Conservation (phyloP, 2,113 vertebrate genomes). For the Chaetops frenatus region DNA sequence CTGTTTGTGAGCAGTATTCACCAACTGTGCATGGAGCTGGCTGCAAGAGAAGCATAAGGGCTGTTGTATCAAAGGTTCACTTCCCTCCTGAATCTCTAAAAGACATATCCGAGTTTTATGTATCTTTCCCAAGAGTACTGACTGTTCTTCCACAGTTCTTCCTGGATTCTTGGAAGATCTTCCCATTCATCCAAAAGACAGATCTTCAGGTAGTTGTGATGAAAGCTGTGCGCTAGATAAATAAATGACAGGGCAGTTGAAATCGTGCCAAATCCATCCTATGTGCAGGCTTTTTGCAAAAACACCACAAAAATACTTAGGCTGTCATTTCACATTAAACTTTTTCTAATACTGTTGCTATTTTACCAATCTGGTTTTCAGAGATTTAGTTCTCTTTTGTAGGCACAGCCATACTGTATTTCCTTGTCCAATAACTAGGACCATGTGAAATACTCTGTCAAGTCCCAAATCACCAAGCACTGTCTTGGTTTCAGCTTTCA, state of each 20-base stretch:
- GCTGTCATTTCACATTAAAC: background rate
- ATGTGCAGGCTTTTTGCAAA: background rate
- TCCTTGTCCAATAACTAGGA: slow-evolving; percentile 13
- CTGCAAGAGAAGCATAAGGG: background rate
- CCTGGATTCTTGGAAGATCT: background rate
- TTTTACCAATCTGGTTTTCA: slow-evolving; percentile 14
- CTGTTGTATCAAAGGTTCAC: background rate
- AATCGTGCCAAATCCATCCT: background rate
- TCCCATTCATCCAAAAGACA: background rate
- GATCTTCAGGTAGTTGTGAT: background rate
- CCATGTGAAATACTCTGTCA: slow-evolving; percentile 47
- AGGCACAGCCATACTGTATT: background rate
- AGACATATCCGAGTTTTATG: background rate
- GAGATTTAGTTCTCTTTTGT: background rate
- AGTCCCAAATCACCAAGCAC: slow-evolving; percentile 47
- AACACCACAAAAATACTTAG: background rate
- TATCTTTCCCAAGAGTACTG: background rate
- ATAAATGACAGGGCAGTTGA: background rate
- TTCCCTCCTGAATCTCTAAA: background rate
- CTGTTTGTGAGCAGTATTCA: background rate
- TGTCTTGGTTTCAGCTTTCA: slow-evolving; percentile 46
- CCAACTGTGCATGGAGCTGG: background rate
- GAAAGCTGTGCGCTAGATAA: background rate
- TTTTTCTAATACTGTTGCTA: background rate
- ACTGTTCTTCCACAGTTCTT: background rate